phyloP scores from a whole-genome alignment of 2,113 vertebrate species.

The Tragulus kanchil region DNA sequence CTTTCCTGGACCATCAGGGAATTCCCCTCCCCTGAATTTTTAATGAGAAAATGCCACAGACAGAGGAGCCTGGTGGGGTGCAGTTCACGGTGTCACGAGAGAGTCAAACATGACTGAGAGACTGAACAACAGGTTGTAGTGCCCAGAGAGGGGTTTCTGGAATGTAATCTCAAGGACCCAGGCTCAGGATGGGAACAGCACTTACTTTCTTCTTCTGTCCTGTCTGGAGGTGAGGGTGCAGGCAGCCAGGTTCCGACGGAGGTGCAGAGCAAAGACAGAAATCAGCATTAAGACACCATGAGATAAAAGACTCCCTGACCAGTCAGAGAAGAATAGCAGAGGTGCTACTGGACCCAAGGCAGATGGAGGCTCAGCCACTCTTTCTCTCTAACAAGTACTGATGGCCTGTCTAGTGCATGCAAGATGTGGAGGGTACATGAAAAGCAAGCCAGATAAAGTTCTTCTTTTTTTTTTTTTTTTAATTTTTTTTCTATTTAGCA shows the following conservation, averaged over 20 bases:
- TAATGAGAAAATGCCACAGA: neutral
- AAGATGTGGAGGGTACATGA: neutral
- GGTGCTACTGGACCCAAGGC: fast-evolving
- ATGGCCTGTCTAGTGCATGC: neutral
- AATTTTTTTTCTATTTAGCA: too few relatives aligned
- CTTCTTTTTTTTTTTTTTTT: too few relatives aligned
- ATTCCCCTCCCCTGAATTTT: neutral
- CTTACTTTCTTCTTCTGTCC: conserved; percentile 72
- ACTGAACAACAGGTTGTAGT: neutral
- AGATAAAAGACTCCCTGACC: neutral
- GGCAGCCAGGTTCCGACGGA: neutral
- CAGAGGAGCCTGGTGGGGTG: neutral
- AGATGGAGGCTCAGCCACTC: fast-evolving
- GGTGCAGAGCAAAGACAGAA: neutral
- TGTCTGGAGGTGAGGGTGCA: conserved; percentile 27
- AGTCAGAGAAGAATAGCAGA: neutral
- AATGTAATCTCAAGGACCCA: neutral
- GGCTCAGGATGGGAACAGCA: neutral
- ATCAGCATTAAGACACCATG: fast-evolving
- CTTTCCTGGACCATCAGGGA: neutral
- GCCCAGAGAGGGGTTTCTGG: neutral
- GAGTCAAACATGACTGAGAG: fast-evolving
- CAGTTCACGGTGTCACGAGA: neutral
- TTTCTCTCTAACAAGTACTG: neutral
- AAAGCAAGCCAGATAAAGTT: neutral